Percentiles rank a stretch among this genome's conserved stretches.
Conservation (phyloP, 2,888 invertebrate genomes). For the Ectemnius continuus region DNA sequence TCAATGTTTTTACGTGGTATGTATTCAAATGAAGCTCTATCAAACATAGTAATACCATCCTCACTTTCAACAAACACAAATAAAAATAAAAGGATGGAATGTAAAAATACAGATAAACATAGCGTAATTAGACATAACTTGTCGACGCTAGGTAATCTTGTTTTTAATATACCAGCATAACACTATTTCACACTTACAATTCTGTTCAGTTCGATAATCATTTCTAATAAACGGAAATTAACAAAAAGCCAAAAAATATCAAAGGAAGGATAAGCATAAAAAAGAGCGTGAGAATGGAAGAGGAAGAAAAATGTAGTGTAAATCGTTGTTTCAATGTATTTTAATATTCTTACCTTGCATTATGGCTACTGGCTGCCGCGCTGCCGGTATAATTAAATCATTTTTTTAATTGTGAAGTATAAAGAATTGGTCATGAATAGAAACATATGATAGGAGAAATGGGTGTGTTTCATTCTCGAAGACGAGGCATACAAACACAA, state of each 20-base stretch:
- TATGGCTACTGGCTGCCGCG: conserved; percentile 78
- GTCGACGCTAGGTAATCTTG: conserved; percentile 7
- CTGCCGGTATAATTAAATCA: conserved; percentile 79
- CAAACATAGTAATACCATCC: too few species aligned
- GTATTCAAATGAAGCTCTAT: too few species aligned
- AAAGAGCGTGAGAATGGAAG: conserved; percentile 68
- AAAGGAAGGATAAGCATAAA: conserved; percentile 55
- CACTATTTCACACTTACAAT: conserved; percentile 35
- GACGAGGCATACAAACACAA: conserved; percentile 51
- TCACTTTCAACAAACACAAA: conserved; percentile 2
- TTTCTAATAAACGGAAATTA: conserved; percentile 18
- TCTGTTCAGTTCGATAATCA: conserved; percentile 21
- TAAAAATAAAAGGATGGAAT: conserved; percentile 7
- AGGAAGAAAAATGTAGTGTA: conserved; percentile 75
- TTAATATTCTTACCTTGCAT: conserved; percentile 78
- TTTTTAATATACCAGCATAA: conserved; percentile 20
- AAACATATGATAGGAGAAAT: conserved; percentile 57
- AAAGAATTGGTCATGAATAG: conserved; percentile 60
- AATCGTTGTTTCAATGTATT: conserved; percentile 76
- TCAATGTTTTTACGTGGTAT: too few species aligned
- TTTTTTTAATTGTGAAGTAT: conserved; percentile 73
- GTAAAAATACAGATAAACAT: conserved; percentile 10
- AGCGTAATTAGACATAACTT: conserved; percentile 1
- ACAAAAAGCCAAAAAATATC: conserved; percentile 35
- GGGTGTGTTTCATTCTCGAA: conserved; percentile 50